phyloP scores from a whole-genome alignment of 2,113 vertebrate genomes.

The Leucopternis melanops region DNA sequence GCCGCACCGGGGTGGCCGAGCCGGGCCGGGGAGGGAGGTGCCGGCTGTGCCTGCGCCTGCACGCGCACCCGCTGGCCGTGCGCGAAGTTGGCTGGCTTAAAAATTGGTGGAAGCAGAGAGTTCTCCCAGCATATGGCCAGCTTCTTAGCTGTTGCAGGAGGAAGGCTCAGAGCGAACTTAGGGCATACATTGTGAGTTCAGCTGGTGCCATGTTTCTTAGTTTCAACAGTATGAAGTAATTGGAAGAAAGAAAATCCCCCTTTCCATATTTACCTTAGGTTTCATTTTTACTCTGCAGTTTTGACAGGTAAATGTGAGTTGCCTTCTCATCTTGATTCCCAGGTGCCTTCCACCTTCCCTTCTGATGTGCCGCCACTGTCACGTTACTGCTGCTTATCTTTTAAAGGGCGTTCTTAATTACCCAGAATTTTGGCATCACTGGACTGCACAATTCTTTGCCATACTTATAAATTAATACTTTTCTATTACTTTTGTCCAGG shows the following conservation, averaged over 20 bases:
- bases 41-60: neutral
- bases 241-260: neutral
- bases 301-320: neutral
- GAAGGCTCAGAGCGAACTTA: neutral
- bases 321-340: neutral
- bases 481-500: neutral
- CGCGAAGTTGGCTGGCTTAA: too few relatives aligned
- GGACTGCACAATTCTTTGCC: neutral
- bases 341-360: neutral
- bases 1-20: neutral
- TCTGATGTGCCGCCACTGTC: neutral
- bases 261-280: neutral
- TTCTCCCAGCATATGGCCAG: neutral
- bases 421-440: neutral
- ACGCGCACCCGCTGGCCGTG: fast-evolving
- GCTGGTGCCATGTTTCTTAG: too few relatives aligned
- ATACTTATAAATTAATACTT: neutral
- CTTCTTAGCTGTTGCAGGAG: fast-evolving
- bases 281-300: neutral
- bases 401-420: neutral
- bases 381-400: neutral
- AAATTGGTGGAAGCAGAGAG: neutral
- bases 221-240: neutral
- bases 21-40: neutral
- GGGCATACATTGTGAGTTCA: fast-evolving